Percentiles rank a stretch among this genome's conserved stretches.
phyloP scores from a whole-genome alignment of 1,140 invertebrate species.

The Harpegnathos saltator region DNA sequence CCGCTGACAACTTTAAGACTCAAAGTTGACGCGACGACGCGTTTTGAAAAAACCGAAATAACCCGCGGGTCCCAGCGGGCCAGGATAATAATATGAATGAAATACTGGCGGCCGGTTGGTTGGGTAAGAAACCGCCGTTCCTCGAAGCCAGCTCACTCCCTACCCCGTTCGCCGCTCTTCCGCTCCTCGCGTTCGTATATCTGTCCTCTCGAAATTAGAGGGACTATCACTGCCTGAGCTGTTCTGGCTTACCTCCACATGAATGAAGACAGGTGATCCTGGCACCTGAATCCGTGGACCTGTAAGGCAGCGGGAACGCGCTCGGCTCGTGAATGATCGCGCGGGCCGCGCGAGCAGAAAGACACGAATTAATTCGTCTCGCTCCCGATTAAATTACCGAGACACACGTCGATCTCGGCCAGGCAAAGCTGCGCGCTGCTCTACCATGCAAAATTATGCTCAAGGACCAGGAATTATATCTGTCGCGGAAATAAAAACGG shows the following conservation, averaged over 20 bases:
- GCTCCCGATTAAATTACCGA: not conserved
- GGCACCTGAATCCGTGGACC: conserved; percentile 38
- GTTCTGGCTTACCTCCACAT: conserved; percentile 71
- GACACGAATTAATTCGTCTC: not conserved
- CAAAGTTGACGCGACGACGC: conserved; percentile 10
- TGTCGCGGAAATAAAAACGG: no score
- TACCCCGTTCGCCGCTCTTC: conserved; percentile 12
- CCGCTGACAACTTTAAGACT: no score
- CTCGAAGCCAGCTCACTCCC: conserved; percentile 40
- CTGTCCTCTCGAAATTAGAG: conserved; percentile 67
- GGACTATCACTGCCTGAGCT: conserved; percentile 28
- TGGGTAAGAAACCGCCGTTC: conserved; percentile 42
- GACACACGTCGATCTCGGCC: no score
- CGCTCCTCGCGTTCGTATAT: conserved; percentile 19
- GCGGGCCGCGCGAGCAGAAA: conserved; percentile 7
- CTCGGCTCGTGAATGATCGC: conserved; percentile 35
- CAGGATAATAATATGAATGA: conserved; percentile 75
- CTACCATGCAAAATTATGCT: no score
- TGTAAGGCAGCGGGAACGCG: conserved; percentile 19
- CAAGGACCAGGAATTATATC: no score
- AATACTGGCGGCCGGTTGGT: conserved; percentile 58
- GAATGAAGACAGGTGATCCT: conserved; percentile 74
- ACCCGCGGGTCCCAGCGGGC: conserved; percentile 42
- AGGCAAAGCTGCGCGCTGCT: no score
- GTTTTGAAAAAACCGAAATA: conserved; percentile 58